Evolutionary conservation across 2,888 invertebrate genomes (phyloP).

Genomic region (Scrobipalpa atriplicella): DNA sequence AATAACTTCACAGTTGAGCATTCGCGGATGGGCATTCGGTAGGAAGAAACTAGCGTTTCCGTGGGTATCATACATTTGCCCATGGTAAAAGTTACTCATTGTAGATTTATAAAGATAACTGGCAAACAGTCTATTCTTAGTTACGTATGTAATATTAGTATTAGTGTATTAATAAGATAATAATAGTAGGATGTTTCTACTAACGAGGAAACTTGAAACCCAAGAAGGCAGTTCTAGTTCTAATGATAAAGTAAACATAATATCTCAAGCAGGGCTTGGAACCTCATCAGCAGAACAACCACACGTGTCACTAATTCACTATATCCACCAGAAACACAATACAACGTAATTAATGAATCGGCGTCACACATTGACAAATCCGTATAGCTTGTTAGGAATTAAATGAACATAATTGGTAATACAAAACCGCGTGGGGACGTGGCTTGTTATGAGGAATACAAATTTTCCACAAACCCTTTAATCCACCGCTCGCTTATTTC

Average conservation of each 20-base stretch:
- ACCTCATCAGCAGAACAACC: background rate
- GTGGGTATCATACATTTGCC: too few species aligned
- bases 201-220: too few species aligned
- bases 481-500: slow-evolving; percentile 77
- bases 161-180: too few species aligned
- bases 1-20: too few species aligned
- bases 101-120: too few species aligned
- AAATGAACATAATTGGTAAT: slow-evolving; percentile 80
- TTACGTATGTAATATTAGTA: too few species aligned
- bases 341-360: slow-evolving; percentile 38
- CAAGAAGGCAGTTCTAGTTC: too few species aligned
- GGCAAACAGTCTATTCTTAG: too few species aligned
- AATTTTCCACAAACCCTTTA: slow-evolving; percentile 81
- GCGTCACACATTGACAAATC: slow-evolving; percentile 42
- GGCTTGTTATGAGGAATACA: slow-evolving; percentile 72
- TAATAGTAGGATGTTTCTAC: too few species aligned
- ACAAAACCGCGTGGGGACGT: slow-evolving; percentile 72
- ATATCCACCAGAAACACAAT: slow-evolving; percentile 27
- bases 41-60: too few species aligned
- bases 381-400: slow-evolving; percentile 64
- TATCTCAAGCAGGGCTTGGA: background rate
- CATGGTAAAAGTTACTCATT: too few species aligned
- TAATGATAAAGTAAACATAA: background rate
- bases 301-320: slow-evolving; percentile 27
- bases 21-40: too few species aligned